Conservation (phyloP, 2,888 invertebrate genomes). For the Rhamphomyia laevipes region DNA sequence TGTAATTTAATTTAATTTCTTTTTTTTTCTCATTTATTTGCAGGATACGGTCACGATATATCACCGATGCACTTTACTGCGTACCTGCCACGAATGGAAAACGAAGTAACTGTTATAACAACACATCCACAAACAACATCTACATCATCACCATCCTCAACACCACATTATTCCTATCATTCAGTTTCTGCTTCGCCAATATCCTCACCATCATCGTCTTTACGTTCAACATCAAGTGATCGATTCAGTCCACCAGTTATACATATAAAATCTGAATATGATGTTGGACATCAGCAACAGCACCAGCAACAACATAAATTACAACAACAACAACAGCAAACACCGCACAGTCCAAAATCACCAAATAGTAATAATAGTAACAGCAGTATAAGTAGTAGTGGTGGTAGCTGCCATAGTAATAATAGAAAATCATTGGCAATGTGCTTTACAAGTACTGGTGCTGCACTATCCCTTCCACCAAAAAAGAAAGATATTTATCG, state of each 20-base stretch:
- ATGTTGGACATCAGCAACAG: slow-evolving; percentile 7
- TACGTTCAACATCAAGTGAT: slow-evolving; percentile 34
- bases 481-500: slow-evolving; percentile 87
- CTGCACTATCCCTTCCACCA: slow-evolving; percentile 71
- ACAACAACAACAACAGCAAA: slow-evolving; percentile 2
- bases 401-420: slow-evolving; percentile 12
- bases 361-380: not conserved
- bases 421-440: slow-evolving; percentile 59
- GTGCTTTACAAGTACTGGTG: slow-evolving; percentile 77
- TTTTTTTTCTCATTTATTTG: slow-evolving; percentile 26
- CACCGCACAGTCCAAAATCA: not conserved
- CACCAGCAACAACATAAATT: slow-evolving; percentile 12
- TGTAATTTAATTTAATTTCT: not conserved
- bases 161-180: slow-evolving; percentile 30
- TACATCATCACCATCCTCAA: slow-evolving; percentile 23
- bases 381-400: not conserved
- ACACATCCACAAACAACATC: slow-evolving; percentile 34
- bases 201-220: slow-evolving; percentile 25
- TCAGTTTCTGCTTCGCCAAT: slow-evolving; percentile 18
- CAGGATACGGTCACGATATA: slow-evolving; percentile 69
- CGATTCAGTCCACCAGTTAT: slow-evolving; percentile 31
- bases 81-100: slow-evolving; percentile 51
- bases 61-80: slow-evolving; percentile 66
- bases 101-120: slow-evolving; percentile 46
- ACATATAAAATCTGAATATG: slow-evolving; percentile 30